phyloP scores from a whole-genome alignment of 2,888 invertebrate species.

The Chloroclystis v-ata region DNA sequence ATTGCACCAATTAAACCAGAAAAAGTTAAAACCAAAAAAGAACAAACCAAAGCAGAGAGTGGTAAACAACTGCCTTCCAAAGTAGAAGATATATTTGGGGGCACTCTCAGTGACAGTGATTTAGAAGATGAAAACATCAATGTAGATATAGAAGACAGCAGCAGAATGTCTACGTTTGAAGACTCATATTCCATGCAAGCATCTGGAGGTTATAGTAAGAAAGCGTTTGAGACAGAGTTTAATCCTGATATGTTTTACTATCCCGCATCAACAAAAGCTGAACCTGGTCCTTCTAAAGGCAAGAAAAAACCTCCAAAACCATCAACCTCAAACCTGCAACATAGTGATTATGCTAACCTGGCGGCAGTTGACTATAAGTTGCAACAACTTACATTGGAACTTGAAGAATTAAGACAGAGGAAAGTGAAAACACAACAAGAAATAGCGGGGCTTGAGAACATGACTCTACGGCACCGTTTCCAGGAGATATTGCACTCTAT shows the following conservation, averaged over 20 bases:
- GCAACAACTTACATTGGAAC: conserved; percentile 83
- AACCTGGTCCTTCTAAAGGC: conserved; percentile 27
- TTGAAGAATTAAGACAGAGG: conserved; percentile 85
- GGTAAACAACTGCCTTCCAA: conserved; percentile 54
- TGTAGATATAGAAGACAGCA: conserved; percentile 90
- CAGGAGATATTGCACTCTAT: conserved; percentile 88
- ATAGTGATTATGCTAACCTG: conserved; percentile 16
- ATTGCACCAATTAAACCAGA: conserved; percentile 46
- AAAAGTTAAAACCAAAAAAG: conserved; percentile 65
- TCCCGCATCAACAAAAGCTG: conserved; percentile 35
- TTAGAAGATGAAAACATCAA: conserved; percentile 87
- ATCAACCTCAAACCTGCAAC: conserved; percentile 22
- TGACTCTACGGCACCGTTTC: conserved; percentile 88
- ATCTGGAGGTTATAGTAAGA: conserved; percentile 38
- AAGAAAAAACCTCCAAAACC: conserved; percentile 35
- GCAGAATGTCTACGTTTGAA: conserved; percentile 85
- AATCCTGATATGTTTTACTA: conserved; percentile 57
- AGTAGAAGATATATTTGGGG: conserved; percentile 91
- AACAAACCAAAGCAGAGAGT: conserved; percentile 46
- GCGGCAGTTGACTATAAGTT: conserved; percentile 67
- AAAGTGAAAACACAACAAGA: conserved; percentile 89
- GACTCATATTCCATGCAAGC: conserved; percentile 79
- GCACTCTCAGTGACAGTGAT: conserved; percentile 93
- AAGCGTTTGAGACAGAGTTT: conserved; percentile 53
- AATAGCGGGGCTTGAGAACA: conserved; percentile 90